Base-by-base conservation (phyloP, 2,888 invertebrate genomes). In the Stenichneumon culpator region DNA sequence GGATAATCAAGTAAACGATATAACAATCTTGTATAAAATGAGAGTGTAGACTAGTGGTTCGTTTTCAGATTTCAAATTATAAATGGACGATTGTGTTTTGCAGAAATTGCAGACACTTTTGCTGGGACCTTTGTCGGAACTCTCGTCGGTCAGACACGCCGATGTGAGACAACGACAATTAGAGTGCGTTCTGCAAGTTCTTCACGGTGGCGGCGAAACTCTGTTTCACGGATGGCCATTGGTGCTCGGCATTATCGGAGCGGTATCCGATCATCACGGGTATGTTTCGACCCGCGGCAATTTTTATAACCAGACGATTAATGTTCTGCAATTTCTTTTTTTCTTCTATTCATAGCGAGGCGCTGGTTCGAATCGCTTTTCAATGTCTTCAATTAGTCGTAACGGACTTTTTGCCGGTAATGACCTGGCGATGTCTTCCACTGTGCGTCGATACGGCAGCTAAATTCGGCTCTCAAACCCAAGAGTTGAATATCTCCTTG, bases 401-500 rank as follows among this genome's bases (percentile, higher is more conserved):
- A 28, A 99, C 99, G 0, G 99, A 99, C 94, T 97, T 99, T 94
- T 95, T 99, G 88, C 97, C 98, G 39, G 97, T 98, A 72, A 98
- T 99, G 95, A 98, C 99, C 0, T 98, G 98, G 95, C 95, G 97
- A 86, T 99, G 99, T 94, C 95, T 99, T 89, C 98, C 98, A 36
- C 95, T 97, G 70, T 98, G 97, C 93, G 97, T 99, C 22, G 97
- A 98, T 87, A 98, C 99, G 0, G 98, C 99, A 4, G 98, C 99
- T 0, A 98, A 98, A 93, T 99, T 99, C 95, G 99, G 99, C 25
- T 97, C 97, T 19, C 99, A 99, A 95, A 98, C 97, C 60, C 98
- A 98, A 93, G 99, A 99, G 94, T 95, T 99, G 75, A 99, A 99
- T 94, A 99, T 99, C 92, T 98, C 99, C 39, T 95, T 99, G 57